A percentile compares a stretch with the other conserved stretches of the same genome.
Evolutionary conservation across 1,140 invertebrate genomes (phyloP).

Genomic region (Doryteuthis pealeii): DNA sequence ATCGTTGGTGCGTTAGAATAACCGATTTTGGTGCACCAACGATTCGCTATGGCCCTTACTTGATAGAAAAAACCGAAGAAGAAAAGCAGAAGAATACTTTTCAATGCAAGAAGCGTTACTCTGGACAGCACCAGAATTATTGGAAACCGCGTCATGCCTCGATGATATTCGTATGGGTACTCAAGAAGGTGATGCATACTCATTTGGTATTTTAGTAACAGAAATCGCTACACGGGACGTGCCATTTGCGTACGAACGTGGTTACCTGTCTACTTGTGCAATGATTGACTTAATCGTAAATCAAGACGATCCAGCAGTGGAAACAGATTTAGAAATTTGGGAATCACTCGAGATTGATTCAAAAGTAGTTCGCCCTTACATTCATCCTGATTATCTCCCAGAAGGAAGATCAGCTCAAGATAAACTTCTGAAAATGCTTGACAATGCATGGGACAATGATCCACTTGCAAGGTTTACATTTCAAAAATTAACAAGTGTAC

Average conservation of each 20-base stretch:
- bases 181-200: constrained; percentile 90
- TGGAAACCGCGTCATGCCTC: constrained; percentile 62
- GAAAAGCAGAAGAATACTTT: not conserved
- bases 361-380: not conserved
- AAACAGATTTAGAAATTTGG: not conserved
- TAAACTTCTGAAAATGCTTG: constrained; percentile 28
- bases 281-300: constrained; percentile 27
- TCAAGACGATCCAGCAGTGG: constrained; percentile 21
- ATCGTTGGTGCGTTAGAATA: constrained; percentile 92
- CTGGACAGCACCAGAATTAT: constrained; percentile 90
- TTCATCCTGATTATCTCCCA: not conserved
- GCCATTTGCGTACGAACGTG: constrained; percentile 27
- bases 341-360: not conserved
- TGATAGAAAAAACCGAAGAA: not conserved
- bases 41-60: not conserved
- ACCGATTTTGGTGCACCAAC: constrained; percentile 79
- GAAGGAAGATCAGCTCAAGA: constrained; percentile 28
- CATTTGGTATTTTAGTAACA: constrained; percentile 55
- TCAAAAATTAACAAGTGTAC: constrained; percentile 19
- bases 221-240: constrained; percentile 32
- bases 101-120: constrained; percentile 57
- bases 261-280: constrained; percentile 20
- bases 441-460: constrained; percentile 18
- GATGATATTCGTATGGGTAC: constrained; percentile 65
- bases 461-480: constrained; percentile 28